phyloP scores from a whole-genome alignment of 2,113 vertebrate species.

The Pleuronectes platessa region DNA sequence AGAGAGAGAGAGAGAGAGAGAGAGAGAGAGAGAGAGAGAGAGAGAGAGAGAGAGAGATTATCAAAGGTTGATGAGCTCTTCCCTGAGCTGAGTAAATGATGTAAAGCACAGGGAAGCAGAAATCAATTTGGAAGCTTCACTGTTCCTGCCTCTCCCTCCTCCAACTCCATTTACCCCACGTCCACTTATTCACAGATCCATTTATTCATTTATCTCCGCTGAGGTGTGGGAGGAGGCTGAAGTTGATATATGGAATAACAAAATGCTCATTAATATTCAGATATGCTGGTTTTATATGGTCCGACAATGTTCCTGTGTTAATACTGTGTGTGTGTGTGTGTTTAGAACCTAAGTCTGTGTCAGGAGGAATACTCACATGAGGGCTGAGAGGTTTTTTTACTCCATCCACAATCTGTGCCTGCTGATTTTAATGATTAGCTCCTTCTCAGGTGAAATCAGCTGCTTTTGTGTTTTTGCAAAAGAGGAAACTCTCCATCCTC shows the following conservation, averaged over 20 bases:
- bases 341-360: not conserved
- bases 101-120: slow-evolving; percentile 43
- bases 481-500: not conserved
- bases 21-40: not conserved
- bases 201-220: slow-evolving; percentile 62
- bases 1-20: not conserved
- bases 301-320: not conserved
- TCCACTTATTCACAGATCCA: slow-evolving; percentile 72
- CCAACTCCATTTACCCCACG: slow-evolving; percentile 49
- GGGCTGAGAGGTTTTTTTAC: slow-evolving; percentile 2
- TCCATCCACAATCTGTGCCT: not conserved
- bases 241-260: slow-evolving; percentile 44
- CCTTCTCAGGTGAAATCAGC: slow-evolving; percentile 21
- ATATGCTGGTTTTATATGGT: not conserved
- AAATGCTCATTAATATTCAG: slow-evolving; percentile 63
- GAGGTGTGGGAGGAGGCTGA: slow-evolving; percentile 25
- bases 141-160: slow-evolving; percentile 32
- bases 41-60: not conserved
- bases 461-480: slow-evolving; percentile 5
- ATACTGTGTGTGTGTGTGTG: not conserved
- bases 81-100: slow-evolving; percentile 52
- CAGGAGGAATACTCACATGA: slow-evolving; percentile 9
- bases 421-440: slow-evolving; percentile 21
- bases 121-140: slow-evolving; percentile 50
- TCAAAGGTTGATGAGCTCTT: slow-evolving; percentile 19